A percentile compares a stretch with the other conserved stretches of the same genome.
These are phyloP conservation scores for Leptoteleia sp. DNA, from an alignment of 1,140 invertebrate species.

Conservation along the genomic window DNA sequence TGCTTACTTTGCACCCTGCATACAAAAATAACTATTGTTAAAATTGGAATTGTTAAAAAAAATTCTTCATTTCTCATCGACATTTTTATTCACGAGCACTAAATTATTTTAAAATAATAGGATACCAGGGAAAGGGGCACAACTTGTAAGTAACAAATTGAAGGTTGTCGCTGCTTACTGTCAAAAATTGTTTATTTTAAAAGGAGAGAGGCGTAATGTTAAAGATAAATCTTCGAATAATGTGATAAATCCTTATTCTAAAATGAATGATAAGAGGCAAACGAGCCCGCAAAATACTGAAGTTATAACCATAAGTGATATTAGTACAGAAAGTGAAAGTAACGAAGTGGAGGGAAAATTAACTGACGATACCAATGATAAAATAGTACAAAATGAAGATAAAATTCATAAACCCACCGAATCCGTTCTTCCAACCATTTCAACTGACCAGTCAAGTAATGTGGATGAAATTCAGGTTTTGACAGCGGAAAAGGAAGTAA, in stretches of 20 bases:
- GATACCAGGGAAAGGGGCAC: constrained; percentile 73
- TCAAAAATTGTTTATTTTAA: constrained; percentile 69
- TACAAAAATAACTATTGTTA: too few relatives aligned
- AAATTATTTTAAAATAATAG: too few relatives aligned
- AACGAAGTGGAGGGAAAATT: neutral
- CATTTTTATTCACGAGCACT: too few relatives aligned
- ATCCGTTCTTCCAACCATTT: neutral
- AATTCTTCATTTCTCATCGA: too few relatives aligned
- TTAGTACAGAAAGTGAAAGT: neutral
- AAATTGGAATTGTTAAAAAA: too few relatives aligned
- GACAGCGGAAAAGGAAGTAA: constrained; percentile 25
- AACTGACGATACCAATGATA: neutral
- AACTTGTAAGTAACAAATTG: constrained; percentile 73
- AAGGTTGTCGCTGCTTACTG: constrained; percentile 76
- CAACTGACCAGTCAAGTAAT: neutral
- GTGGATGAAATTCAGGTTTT: neutral
- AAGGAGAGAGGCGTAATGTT: constrained; percentile 30
- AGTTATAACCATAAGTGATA: constrained; percentile 21
- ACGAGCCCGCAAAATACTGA: constrained; percentile 6
- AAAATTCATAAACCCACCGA: neutral
- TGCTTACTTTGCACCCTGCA: too few relatives aligned
- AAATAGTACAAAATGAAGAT: constrained; percentile 21
- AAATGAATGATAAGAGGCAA: constrained; percentile 3
- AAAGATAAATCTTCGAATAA: constrained; percentile 10
- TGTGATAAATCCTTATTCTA: constrained; percentile 39